Base-by-base conservation (phyloP, 1,140 invertebrate species). In the Battus philenor region DNA sequence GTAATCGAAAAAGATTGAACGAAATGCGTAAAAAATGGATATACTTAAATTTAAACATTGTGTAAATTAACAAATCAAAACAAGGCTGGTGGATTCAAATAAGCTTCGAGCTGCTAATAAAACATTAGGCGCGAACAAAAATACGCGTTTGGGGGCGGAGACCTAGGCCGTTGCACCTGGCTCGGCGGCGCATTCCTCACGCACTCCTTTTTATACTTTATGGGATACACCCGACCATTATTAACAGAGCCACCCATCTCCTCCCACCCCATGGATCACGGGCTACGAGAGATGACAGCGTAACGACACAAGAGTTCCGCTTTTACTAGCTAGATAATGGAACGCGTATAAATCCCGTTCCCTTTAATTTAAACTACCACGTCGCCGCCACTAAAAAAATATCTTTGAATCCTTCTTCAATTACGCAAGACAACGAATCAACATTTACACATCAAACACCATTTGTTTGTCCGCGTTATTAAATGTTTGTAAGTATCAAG, bases 171-270 rank as follows among this genome's bases (percentile, higher is more conserved):
- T 72, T 79, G 75, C 75, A 79, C 75, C 72, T 76, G 70, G 58
- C 66, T 54, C 57, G 49, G 39, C 60, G 53, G 57, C 68, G 59
- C 72, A 79, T 79, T 79, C 75, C 75, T 68, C 62, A 74, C 72
- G 61, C 70, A 74, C 71, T 74, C 70, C 66, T 74, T 79, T 74
- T 78, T 78, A 75, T 73, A 43, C 56, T 63, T 56, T 59, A 60
- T 55, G 38, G 56, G 49, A 53, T 64, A 54, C 56, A 53, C 46
- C 57, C 57, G 47, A 55, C 66, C 62, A 61, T 17, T 58, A 47
- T 61, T 55, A 66, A 27, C 30, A 54, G 56, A 54, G n/a, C 53
- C 36, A 15, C 33, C 15, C 38, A 18, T 34, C 24, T 50, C 31
- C 22, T 20, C 30, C 9, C 27, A 33, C 41, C 9, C 50, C 13